A percentile compares a stretch with the other conserved stretches of the same genome.
Evolutionary conservation across 2,888 invertebrate genomes (phyloP).

Genomic region (Ptilodon capucinus): DNA sequence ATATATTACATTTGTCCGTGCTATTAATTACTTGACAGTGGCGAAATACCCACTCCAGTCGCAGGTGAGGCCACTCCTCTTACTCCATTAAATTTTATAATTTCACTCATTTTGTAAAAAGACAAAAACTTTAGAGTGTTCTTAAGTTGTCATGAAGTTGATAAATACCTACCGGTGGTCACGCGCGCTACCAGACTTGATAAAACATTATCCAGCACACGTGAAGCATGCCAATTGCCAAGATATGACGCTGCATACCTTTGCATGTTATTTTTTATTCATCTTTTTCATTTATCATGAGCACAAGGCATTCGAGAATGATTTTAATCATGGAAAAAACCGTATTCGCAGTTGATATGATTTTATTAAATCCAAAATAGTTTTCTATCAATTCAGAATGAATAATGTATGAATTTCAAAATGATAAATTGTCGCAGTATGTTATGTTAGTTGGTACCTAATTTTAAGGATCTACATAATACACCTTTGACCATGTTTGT

Average conservation of each 20-base stretch:
- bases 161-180: neutral
- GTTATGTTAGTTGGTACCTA: too few species aligned
- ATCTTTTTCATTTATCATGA: neutral
- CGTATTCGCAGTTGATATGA: neutral
- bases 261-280: neutral
- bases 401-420: neutral
- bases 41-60: too few species aligned
- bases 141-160: neutral
- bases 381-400: too few species aligned
- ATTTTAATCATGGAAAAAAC: neutral
- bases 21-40: too few species aligned
- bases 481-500: too few species aligned
- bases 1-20: too few species aligned
- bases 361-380: too few species aligned
- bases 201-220: neutral
- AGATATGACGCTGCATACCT: neutral
- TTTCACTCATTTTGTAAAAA: too few species aligned
- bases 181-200: neutral
- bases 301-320: neutral
- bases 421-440: neutral
- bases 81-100: too few species aligned
- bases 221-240: neutral
- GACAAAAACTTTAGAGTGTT: too few species aligned
- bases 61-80: too few species aligned
- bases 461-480: too few species aligned